These are phyloP conservation scores for Digitonthophagus gazella DNA, from an alignment of 2,888 invertebrate genomes.

Conservation along the genomic window DNA sequence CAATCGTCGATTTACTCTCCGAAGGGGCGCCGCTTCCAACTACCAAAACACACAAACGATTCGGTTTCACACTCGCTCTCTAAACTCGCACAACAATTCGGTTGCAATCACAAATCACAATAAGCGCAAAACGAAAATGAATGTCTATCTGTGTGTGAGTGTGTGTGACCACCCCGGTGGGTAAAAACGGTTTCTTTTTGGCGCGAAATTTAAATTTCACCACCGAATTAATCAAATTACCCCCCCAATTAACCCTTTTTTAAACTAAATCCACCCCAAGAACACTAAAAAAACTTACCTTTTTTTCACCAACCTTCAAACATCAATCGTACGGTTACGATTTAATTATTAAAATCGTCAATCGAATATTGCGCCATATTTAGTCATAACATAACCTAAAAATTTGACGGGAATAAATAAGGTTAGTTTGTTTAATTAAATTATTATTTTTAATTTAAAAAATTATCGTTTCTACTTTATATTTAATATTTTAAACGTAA, in stretches of 20 bases:
- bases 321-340: background rate
- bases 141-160: too few species aligned
- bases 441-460: background rate
- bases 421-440: background rate
- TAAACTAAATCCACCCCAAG: too few species aligned
- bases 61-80: constrained; percentile 41
- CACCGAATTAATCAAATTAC: too few species aligned
- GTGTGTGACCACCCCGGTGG: too few species aligned
- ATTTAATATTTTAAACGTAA: too few species aligned
- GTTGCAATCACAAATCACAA: constrained; percentile 44
- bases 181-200: constrained; percentile 28
- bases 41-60: constrained; percentile 63
- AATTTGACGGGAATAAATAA: too few species aligned
- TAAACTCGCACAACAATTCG: constrained; percentile 47
- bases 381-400: background rate
- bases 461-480: too few species aligned
- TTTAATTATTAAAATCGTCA: background rate
- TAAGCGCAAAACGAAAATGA: constrained; percentile 48
- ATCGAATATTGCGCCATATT: background rate
- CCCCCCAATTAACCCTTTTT: too few species aligned
- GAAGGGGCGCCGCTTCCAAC: constrained; percentile 58
- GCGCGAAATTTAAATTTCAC: constrained; percentile 26
- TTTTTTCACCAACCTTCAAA: too few species aligned
- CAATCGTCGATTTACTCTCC: constrained; percentile 41
- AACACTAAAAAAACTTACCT: too few species aligned